Percentiles rank a stretch among this genome's conserved stretches.
Conservation (phyloP, 2,797 vertebrate genomes). For the Argyrosomus regius region DNA sequence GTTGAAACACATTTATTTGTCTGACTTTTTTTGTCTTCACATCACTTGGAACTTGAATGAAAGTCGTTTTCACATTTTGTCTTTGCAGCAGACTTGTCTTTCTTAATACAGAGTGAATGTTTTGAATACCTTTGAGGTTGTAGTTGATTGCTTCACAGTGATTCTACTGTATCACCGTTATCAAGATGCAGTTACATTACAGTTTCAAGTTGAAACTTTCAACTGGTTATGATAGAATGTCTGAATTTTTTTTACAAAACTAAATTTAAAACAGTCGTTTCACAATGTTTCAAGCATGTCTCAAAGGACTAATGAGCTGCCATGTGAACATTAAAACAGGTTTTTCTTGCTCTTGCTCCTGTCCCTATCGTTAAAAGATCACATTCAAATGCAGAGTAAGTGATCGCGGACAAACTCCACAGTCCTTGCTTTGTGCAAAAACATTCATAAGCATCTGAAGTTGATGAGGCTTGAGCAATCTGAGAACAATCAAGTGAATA, state of each 20-base stretch:
- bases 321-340: background rate
- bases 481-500: background rate
- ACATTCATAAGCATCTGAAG: too few species aligned
- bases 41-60: background rate
- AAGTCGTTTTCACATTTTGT: background rate
- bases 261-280: background rate
- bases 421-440: too few species aligned
- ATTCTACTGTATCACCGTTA: background rate
- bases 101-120: background rate
- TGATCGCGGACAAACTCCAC: background rate
- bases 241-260: background rate
- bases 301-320: too few species aligned
- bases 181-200: too few species aligned
- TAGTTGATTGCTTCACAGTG: background rate
- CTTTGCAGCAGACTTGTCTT: background rate
- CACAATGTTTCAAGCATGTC: too few species aligned
- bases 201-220: background rate
- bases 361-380: background rate
- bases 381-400: background rate
- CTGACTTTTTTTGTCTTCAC: conserved; percentile 4
- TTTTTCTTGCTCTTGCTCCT: background rate
- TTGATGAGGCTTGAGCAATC: too few species aligned
- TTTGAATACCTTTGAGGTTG: background rate
- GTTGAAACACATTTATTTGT: conserved; percentile 12
- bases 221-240: background rate